These are phyloP conservation scores for Heliconius congener DNA, from an alignment of 1,140 invertebrate genomes.

Conservation along the genomic window DNA sequence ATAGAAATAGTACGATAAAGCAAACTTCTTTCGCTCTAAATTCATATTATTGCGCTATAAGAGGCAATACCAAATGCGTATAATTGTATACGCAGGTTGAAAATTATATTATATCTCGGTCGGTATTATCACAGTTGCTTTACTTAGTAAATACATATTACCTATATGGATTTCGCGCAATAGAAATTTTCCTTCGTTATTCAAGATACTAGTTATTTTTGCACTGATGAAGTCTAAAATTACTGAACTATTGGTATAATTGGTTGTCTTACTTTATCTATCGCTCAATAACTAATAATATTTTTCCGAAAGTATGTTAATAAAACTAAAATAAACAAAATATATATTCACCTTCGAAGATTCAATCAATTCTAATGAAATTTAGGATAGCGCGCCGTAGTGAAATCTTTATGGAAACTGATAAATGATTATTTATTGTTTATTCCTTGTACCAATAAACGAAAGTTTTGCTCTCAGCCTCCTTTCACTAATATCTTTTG, in stretches of 20 bases:
- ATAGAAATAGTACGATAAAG: neutral
- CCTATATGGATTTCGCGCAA: neutral
- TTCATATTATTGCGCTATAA: neutral
- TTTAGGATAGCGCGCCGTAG: slow-evolving; percentile 52
- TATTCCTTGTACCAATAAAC: slow-evolving; percentile 75
- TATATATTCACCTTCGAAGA: neutral
- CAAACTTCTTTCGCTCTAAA: neutral
- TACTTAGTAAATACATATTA: neutral
- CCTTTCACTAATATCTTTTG: slow-evolving; percentile 80
- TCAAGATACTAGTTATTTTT: neutral
- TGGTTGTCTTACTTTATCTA: neutral
- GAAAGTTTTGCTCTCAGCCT: slow-evolving; percentile 74
- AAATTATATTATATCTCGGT: slow-evolving; percentile 25
- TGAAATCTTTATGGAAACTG: slow-evolving; percentile 66
- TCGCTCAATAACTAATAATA: neutral
- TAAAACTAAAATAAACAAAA: neutral
- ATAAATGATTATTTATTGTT: slow-evolving; percentile 78
- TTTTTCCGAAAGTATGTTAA: neutral
- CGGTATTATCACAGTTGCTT: slow-evolving; percentile 21
- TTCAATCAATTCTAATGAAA: slow-evolving; percentile 44
- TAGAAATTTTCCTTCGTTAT: neutral
- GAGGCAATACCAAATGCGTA: slow-evolving; percentile 27
- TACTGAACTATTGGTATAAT: neutral
- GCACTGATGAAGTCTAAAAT: neutral
- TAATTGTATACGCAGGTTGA: slow-evolving; percentile 20